Percentiles rank a stretch among this genome's conserved stretches.
phyloP scores from a whole-genome alignment of 2,797 vertebrate species.

The Falco rusticolus region DNA sequence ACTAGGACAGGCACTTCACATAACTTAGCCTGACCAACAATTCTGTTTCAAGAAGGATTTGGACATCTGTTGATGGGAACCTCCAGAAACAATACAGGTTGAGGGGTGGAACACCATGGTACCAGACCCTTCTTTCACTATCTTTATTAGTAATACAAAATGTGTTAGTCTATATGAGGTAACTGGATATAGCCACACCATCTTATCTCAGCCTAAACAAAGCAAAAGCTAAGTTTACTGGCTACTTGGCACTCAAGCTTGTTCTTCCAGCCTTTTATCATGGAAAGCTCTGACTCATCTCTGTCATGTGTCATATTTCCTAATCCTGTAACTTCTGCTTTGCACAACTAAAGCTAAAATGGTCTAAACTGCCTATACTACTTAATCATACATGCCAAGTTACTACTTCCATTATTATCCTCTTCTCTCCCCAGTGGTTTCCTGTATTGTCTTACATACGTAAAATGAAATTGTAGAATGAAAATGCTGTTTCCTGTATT shows the following conservation, averaged over 20 bases:
- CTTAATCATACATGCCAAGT: neutral
- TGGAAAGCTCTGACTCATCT: neutral
- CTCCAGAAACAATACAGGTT: neutral
- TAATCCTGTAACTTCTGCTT: slow-evolving; percentile 3
- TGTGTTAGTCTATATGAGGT: neutral
- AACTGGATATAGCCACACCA: neutral
- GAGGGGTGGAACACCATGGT: neutral
- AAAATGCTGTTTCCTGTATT: neutral
- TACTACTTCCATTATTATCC: neutral
- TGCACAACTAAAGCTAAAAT: neutral
- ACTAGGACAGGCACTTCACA: neutral
- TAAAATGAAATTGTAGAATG: neutral
- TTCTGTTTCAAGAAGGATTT: neutral
- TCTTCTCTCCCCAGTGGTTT: neutral
- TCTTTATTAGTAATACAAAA: neutral
- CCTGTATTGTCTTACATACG: neutral
- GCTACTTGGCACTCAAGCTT: neutral
- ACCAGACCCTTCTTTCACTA: neutral
- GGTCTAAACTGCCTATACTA: neutral
- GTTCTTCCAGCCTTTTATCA: neutral
- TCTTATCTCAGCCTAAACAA: neutral
- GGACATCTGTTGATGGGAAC: neutral
- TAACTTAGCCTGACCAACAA: neutral
- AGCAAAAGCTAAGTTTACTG: neutral
- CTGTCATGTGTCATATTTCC: neutral